Conservation (phyloP, 1,140 invertebrate genomes). For the Zophobas morio region DNA sequence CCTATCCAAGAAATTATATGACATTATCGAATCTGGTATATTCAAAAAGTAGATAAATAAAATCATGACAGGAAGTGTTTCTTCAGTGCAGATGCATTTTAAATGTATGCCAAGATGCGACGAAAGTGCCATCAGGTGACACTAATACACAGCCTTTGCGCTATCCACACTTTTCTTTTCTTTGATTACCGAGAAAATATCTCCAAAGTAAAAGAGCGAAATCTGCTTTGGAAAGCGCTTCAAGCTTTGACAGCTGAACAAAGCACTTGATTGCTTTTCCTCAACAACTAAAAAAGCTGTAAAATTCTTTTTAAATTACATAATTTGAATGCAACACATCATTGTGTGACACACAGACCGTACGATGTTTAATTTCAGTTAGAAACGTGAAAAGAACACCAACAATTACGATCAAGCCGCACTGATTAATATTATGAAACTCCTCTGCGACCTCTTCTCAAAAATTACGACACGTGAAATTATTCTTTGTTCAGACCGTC, state of each 20-base stretch:
- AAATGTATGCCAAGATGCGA: too few species aligned
- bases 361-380: constrained; percentile 21
- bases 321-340: constrained; percentile 22
- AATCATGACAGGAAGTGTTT: too few species aligned
- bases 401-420: constrained; percentile 38
- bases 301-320: constrained; percentile 8
- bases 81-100: too few species aligned
- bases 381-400: constrained; percentile 28
- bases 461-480: constrained; percentile 39
- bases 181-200: too few species aligned
- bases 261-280: neutral
- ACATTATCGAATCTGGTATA: too few species aligned
- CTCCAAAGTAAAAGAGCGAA: neutral
- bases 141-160: neutral
- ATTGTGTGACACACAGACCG: constrained; percentile 9
- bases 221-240: neutral
- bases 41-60: too few species aligned
- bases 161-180: too few species aligned
- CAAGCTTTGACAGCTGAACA: constrained; percentile 3
- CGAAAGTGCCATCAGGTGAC: neutral
- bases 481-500: constrained; percentile 26
- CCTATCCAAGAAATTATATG: too few species aligned
- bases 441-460: constrained; percentile 19
- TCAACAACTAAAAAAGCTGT: constrained; percentile 14
- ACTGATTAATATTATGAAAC: constrained; percentile 40